Evolutionary conservation across 2,888 invertebrate genomes (phyloP).

Genomic region (Sepioteuthis lessoniana): DNA sequence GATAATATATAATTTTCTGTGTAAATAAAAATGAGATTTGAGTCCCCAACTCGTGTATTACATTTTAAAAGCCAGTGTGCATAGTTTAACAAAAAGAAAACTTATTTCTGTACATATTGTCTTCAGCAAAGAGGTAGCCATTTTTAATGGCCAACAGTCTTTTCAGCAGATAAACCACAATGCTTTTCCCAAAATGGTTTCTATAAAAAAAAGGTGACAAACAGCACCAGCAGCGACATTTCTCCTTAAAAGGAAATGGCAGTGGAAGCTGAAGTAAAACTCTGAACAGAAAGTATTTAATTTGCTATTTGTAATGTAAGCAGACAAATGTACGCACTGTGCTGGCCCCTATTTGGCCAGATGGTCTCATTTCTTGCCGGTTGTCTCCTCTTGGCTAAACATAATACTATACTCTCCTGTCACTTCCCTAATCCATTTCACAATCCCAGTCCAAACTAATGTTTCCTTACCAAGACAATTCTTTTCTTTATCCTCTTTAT

Average conservation of each 20-base stretch:
- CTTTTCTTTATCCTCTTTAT: not conserved
- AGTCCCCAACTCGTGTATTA: too few species aligned
- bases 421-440: not conserved
- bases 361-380: not conserved
- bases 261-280: not conserved
- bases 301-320: constrained; percentile 20
- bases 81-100: not conserved
- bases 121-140: too few species aligned
- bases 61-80: too few species aligned
- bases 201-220: not conserved
- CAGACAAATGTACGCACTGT: not conserved
- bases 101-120: not conserved
- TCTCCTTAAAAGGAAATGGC: constrained; percentile 13
- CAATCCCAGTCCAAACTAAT: not conserved
- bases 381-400: constrained; percentile 16
- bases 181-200: not conserved
- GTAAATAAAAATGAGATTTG: too few species aligned
- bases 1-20: too few species aligned
- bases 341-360: constrained; percentile 15
- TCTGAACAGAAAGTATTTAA: not conserved
- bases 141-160: not conserved
- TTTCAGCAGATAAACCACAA: not conserved
- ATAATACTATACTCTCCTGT: not conserved
- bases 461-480: not conserved
- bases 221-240: not conserved